Evolutionary conservation across 2,888 invertebrate genomes (phyloP).

Genomic region (Lamellibrachia satsuma): DNA sequence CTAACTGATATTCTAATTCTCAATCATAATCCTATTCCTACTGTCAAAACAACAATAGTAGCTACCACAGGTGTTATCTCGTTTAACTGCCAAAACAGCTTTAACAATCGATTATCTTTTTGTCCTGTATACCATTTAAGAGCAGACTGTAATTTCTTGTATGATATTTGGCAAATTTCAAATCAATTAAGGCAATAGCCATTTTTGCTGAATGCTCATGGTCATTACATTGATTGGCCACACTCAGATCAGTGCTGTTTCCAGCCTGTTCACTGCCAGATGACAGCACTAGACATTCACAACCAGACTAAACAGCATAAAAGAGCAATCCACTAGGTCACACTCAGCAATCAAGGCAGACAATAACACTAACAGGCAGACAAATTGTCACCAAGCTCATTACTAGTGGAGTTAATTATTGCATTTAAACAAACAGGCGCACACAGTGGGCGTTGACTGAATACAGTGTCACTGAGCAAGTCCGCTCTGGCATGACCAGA

Average conservation of each 20-base stretch:
- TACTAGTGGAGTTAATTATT: conserved; percentile 17
- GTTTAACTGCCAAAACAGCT: not conserved
- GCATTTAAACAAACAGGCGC: conserved; percentile 20
- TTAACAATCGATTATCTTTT: not conserved
- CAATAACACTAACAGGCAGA: not conserved
- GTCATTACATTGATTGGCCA: conserved; percentile 19
- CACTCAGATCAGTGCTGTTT: not conserved
- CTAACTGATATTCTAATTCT: conserved; percentile 13
- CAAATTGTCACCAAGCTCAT: conserved; percentile 24
- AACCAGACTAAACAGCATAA: not conserved
- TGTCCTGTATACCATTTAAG: not conserved
- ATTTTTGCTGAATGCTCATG: conserved; percentile 8
- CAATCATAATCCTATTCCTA: not conserved
- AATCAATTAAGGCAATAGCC: conserved; percentile 17
- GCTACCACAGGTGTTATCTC: not conserved
- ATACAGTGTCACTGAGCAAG: not conserved
- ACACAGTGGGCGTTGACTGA: conserved; percentile 12
- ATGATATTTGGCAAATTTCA: conserved; percentile 19
- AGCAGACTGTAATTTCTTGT: conserved; percentile 17
- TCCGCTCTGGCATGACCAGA: conserved; percentile 19
- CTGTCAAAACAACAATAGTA: too few species aligned
- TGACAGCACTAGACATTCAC: not conserved
- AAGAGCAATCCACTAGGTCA: not conserved
- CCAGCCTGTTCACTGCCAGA: not conserved
- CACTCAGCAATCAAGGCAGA: conserved; percentile 6